Evolutionary conservation across 2,888 invertebrate species (phyloP).

Genomic region (Nesidiocoris tenuis): DNA sequence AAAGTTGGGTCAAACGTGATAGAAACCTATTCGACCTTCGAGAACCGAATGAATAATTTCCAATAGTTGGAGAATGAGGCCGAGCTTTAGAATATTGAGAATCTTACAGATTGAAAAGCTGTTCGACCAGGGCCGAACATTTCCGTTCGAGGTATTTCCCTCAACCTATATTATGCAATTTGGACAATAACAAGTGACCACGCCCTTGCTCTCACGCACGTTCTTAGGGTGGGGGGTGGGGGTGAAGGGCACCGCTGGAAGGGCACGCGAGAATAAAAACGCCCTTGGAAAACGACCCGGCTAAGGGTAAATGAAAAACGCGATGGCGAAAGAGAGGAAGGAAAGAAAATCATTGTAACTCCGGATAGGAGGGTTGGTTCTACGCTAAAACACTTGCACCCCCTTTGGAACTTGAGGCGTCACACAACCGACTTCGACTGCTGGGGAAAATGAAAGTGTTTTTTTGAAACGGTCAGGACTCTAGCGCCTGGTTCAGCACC

Average conservation of each 20-base stretch:
- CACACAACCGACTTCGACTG: too few species aligned
- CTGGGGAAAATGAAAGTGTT: too few species aligned
- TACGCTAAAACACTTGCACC: too few species aligned
- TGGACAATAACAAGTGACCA: conserved; percentile 21
- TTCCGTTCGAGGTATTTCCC: conserved; percentile 6
- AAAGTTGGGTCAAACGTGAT: too few species aligned
- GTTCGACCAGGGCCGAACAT: neutral
- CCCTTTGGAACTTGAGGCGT: too few species aligned
- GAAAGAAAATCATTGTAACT: neutral
- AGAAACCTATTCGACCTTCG: too few species aligned
- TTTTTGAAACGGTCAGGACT: too few species aligned
- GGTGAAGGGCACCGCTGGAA: neutral
- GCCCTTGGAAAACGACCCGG: conserved; percentile 16
- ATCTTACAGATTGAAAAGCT: neutral
- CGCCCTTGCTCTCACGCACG: conserved; percentile 31
- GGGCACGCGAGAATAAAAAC: conserved; percentile 18
- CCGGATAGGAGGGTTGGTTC: neutral
- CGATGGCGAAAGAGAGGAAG: neutral
- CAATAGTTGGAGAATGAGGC: too few species aligned
- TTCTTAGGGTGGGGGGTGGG: neutral
- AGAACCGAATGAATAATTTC: too few species aligned
- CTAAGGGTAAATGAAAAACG: conserved; percentile 20
- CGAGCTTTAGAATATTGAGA: too few species aligned
- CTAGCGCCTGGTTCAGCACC: too few species aligned
- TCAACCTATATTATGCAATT: conserved; percentile 7